Evolutionary conservation across 2,888 invertebrate genomes (phyloP).

Genomic region (Phlogophora meticulosa): DNA sequence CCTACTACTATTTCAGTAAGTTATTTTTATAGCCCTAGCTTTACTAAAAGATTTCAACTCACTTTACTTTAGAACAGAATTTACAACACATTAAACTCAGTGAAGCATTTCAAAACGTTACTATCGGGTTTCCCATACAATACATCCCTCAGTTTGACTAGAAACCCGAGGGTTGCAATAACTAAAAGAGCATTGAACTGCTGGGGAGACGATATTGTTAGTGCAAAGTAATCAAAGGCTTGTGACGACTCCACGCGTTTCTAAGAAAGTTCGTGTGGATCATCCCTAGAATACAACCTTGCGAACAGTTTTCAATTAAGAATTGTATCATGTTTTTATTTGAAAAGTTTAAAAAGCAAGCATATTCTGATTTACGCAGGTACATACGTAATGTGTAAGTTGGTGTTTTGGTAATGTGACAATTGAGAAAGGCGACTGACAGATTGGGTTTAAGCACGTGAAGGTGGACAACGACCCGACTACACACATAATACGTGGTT

Average conservation of each 20-base stretch:
- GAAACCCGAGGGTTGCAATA: neutral
- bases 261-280: conserved; percentile 48
- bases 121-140: neutral
- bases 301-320: neutral
- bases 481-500: neutral
- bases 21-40: conserved; percentile 12
- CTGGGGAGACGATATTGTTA: conserved; percentile 43
- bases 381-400: neutral
- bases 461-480: conserved; percentile 38
- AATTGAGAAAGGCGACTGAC: conserved; percentile 35
- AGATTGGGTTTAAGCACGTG: conserved; percentile 27
- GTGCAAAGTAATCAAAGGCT: conserved; percentile 54
- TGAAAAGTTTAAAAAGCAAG: neutral
- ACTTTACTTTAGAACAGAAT: conserved; percentile 2
- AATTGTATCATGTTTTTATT: neutral
- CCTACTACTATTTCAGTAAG: neutral
- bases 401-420: conserved; percentile 26
- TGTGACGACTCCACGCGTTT: conserved; percentile 42
- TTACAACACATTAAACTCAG: conserved; percentile 16
- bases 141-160: neutral
- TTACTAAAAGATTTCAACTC: conserved; percentile 7
- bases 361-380: conserved; percentile 3
- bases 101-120: conserved; percentile 8
- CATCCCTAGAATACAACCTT: conserved; percentile 12
- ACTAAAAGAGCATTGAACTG: conserved; percentile 3